Conservation (phyloP, 1,140 invertebrate species). For the Mactra quadrangularis region DNA sequence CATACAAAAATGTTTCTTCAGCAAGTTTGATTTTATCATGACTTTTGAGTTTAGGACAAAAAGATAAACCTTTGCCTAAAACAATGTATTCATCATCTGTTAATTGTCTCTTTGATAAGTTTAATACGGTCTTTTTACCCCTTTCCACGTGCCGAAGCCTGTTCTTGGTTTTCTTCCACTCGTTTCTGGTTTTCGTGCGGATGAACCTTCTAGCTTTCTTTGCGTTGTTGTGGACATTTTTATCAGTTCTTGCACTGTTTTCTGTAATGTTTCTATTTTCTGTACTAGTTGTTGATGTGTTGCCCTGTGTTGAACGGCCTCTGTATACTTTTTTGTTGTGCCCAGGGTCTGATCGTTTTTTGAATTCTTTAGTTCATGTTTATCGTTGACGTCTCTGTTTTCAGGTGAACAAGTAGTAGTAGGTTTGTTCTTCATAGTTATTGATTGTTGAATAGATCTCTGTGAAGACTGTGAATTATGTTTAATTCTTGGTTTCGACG, state of each 20-base stretch:
- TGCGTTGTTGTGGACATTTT: not conserved
- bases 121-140: slow-evolving; percentile 40
- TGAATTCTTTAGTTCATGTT: slow-evolving; percentile 5
- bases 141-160: slow-evolving; percentile 4
- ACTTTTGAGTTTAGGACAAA: slow-evolving; percentile 17
- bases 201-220: slow-evolving; percentile 10
- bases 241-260: not conserved
- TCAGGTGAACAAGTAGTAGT: not conserved
- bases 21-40: slow-evolving; percentile 41
- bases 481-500: no score
- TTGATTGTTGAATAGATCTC: no score
- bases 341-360: not conserved
- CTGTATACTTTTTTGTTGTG: not conserved
- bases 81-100: slow-evolving; percentile 30
- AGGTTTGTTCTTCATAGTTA: not conserved
- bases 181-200: not conserved
- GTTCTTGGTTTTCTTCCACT: slow-evolving; percentile 10
- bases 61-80: slow-evolving; percentile 26
- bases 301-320: not conserved
- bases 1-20: slow-evolving; percentile 44
- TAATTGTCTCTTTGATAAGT: slow-evolving; percentile 2
- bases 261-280: not conserved
- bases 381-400: no score
- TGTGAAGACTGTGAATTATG: no score
- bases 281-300: not conserved